These are phyloP conservation scores for Parazoanthus swiftii DNA, from an alignment of 92 coral and sea anemone species.

Conservation along the genomic window DNA sequence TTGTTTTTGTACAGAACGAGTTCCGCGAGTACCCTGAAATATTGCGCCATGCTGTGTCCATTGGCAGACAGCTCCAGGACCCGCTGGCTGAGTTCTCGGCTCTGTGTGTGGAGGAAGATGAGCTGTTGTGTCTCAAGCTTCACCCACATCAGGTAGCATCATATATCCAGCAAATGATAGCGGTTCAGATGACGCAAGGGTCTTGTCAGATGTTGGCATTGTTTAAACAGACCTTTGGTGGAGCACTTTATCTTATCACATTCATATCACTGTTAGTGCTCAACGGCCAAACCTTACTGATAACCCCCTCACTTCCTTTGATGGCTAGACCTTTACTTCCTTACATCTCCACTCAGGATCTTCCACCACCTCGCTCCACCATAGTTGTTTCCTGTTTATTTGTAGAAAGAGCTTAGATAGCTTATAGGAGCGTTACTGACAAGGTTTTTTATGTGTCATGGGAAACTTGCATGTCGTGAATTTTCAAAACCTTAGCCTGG, in stretches of 20 bases:
- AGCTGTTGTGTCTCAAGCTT: slow-evolving; percentile 80
- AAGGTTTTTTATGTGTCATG: no score
- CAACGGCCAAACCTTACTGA: no score
- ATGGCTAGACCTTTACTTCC: no score
- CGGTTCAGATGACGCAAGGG: not conserved
- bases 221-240: not conserved
- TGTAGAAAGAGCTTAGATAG: no score
- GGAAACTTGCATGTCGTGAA: no score
- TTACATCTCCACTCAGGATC: no score
- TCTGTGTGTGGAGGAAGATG: slow-evolving; percentile 94
- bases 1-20: slow-evolving; percentile 65
- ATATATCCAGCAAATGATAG: not conserved
- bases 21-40: slow-evolving; percentile 94
- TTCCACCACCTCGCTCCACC: no score
- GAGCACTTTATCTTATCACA: no score
- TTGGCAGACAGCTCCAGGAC: slow-evolving; percentile 95
- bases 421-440: not conserved
- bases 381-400: not conserved
- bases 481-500: no score
- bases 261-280: no score
- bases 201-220: not conserved
- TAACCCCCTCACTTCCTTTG: not conserved
- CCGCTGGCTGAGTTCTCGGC: slow-evolving; percentile 91
- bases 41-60: slow-evolving; percentile 91
- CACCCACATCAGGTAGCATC: slow-evolving; percentile 87